Base-by-base conservation (phyloP, 2,888 invertebrate species). In the Cephus rjabovi region DNA sequence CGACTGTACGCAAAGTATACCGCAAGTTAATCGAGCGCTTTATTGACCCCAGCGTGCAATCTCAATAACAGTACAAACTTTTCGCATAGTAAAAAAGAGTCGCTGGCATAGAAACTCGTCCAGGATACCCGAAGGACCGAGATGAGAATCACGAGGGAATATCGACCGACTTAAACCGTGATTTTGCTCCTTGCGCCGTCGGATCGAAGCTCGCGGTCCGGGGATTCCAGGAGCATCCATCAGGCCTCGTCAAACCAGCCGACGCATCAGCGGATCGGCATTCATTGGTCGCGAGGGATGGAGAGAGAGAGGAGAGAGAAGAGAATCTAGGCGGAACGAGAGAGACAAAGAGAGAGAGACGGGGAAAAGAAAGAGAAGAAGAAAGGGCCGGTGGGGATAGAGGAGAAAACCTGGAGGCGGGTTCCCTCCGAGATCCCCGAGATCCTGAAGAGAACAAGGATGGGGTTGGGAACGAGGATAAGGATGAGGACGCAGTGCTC, bases 171-270 rank as follows among this genome's bases (percentile, higher is more conserved):
- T 90, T 87, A 88, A 90, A 89, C 87, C 86, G 87, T 86, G 90
- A 90, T 90, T 90, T 89, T 88, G 89, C 88, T 88, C 87, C 89
- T 90, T 90, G 88, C 70, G 69, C 86, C 84, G 81, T 85, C 85
- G 85, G 83, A 56, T 56, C 40, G 40, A 56, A 56, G 23, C 40
- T 56, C 23, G 40, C 40, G 87, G 89, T 86, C 86, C 87, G 86
- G 85, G 85, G 87, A 89, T 88, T 87, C 88, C 89, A 86, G 85
- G 86, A 86, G 91, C 91, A 91, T 91, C 91, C 91, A 91, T 91
- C 91, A 91, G 91, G 86, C 85, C 89, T 91, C 91, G 91, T 91
- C 91, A 91, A 91, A 91, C 90, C 91, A 90, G 89, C 91, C 85
- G 85, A 87, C 88, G 88, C 90, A 90, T 90, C 90, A 87, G 89